Evolutionary conservation across 2,113 vertebrate genomes (phyloP), one percentile per base, ranked within the genome.

Genomic region (Poecile atricapillus): DNA sequence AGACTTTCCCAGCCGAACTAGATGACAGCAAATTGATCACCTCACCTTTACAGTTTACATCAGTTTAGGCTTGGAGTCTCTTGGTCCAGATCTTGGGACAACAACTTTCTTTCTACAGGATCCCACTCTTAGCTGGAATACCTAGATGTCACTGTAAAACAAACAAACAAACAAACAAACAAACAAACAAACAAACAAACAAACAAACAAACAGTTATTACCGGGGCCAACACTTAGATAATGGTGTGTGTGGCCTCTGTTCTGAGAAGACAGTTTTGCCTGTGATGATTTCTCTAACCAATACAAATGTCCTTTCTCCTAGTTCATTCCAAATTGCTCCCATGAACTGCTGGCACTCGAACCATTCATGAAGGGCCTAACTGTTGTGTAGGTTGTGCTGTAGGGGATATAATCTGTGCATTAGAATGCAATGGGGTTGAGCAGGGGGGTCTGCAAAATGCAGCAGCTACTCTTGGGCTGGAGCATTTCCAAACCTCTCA

Each of bases 341-440:
- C 43, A 59, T 85, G 83, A 70, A 95, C 52, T 94, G 31, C 53
- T 85, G 85, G 50, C 69, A 62, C 43, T 94, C 95, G 90, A 97
- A 96, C 95, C 94, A 87, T 83, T 93, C 47, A 28, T 68, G 83
- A 94, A 58, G 31, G 16, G 7, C 7, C 35, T 63, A 46, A 46
- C 59, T 64, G 27, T 86, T 21, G 14, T 47, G 55, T 87, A 82
- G 49, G 31, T 63, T 56, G 62, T 43, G 18, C 64, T 15, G 4
- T 1, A 2, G 58, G 84, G 70, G 77, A 85, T 80, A 63, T 43
- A 71, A 28, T 85, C 83, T 21, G 13, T 41, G 41, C 73, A 75
- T 43, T 94, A 87, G 81, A 94, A 94, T 87, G 53, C 30, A 92
- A 15, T 1, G 15, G 68, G 83, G 79, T 90, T 80, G 80, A 47